Evolutionary conservation across 2,797 vertebrate species (phyloP).

Genomic region (Todus mexicanus): DNA sequence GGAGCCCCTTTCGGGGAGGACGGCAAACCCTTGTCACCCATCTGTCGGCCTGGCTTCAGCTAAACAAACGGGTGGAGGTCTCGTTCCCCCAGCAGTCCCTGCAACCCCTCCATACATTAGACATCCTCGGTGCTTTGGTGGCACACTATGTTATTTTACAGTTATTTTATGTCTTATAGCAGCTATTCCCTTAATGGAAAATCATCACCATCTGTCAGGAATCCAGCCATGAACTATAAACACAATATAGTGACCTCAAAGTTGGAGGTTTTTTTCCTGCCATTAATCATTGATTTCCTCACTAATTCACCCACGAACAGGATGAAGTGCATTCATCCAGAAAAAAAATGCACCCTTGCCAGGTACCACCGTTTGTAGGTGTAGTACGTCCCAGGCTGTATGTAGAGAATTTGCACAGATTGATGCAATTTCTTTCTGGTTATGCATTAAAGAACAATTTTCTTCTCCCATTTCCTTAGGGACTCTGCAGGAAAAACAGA

Average conservation of each 20-base stretch:
- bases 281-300: not conserved
- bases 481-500: not conserved
- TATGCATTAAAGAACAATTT: not conserved
- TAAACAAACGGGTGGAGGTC: fast-evolving
- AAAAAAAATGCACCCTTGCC: not conserved
- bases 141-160: fast-evolving
- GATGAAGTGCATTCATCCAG: not conserved
- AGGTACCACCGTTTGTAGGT: no score
- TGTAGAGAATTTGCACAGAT: not conserved
- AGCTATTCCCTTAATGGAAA: not conserved
- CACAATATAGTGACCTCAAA: not conserved
- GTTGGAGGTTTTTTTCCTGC: fast-evolving
- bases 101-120: fast-evolving
- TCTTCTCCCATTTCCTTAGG: not conserved
- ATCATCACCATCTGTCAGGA: not conserved
- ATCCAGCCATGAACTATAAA: not conserved
- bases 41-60: fast-evolving
- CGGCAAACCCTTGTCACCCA: fast-evolving
- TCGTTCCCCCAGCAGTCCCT: fast-evolving
- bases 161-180: not conserved
- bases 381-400: not conserved
- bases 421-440: not conserved
- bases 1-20: not conserved
- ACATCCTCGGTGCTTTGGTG: fast-evolving
- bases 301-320: not conserved